phyloP scores from a whole-genome alignment of 2,888 invertebrate species.

The Torymus tubicola region DNA sequence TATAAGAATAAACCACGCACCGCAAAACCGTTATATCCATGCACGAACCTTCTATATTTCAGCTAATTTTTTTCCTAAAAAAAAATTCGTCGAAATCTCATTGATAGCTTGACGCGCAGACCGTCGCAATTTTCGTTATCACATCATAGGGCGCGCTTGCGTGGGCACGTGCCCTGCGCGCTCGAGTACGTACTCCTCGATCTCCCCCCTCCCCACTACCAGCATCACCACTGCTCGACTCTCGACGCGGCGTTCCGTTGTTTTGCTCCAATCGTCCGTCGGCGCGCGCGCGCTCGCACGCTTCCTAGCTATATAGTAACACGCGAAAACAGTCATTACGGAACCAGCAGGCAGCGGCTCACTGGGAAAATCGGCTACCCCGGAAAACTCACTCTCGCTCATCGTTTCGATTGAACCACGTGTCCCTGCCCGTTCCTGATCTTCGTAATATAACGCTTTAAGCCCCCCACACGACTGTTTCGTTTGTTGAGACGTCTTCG shows the following conservation, averaged over 20 bases:
- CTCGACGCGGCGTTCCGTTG: slow-evolving; percentile 41
- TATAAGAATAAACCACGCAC: no score
- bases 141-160: not conserved
- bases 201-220: not conserved
- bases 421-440: no score
- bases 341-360: not conserved
- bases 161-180: not conserved
- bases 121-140: not conserved
- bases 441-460: no score
- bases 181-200: not conserved
- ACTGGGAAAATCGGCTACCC: slow-evolving; percentile 5
- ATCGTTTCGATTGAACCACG: no score
- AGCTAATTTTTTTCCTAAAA: no score
- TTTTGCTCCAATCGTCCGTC: slow-evolving; percentile 40
- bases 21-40: no score
- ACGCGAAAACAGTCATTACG: slow-evolving; percentile 39
- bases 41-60: no score
- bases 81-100: no score
- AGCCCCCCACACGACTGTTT: no score
- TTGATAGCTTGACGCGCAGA: not conserved
- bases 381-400: slow-evolving; percentile 16
- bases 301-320: no score
- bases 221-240: slow-evolving; percentile 2
- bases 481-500: no score
- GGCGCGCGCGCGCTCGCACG: not conserved